phyloP scores from a whole-genome alignment of 2,113 vertebrate species.

The Platysternon megacephalum region DNA sequence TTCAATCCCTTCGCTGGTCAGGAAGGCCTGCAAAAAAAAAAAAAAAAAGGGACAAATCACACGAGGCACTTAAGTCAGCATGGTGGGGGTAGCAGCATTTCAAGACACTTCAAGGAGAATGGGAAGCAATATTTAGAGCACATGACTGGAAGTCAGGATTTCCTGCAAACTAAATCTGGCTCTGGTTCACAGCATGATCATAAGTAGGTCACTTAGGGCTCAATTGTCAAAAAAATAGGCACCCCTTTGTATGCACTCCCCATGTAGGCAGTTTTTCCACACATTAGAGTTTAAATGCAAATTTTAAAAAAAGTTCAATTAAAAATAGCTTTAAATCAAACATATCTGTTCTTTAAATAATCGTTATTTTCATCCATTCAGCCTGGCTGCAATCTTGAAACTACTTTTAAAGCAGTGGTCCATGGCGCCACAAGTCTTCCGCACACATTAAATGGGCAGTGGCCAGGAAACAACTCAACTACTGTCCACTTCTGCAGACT shows the following conservation, averaged over 20 bases:
- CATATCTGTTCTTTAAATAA: neutral
- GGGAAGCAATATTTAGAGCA: neutral
- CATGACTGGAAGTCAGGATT: neutral
- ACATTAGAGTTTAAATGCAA: neutral
- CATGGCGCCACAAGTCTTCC: neutral
- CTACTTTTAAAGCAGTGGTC: no score
- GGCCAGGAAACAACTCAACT: accelerated
- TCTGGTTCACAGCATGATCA: neutral
- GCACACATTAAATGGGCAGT: accelerated
- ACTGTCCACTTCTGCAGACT: neutral
- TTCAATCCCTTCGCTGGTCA: slow-evolving; percentile 48
- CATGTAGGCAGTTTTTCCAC: neutral
- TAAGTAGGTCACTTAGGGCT: neutral
- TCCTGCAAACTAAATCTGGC: neutral
- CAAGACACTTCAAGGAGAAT: neutral
- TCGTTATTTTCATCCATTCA: neutral
- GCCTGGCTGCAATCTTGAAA: no score
- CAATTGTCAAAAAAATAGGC: accelerated
- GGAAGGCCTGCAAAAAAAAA: slow-evolving; percentile 54
- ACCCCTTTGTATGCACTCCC: accelerated
- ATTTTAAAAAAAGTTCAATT: neutral
- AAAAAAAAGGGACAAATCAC: neutral
- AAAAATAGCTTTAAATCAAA: neutral
- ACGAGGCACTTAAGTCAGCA: neutral
- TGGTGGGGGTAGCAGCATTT: neutral